Evolutionary conservation across 2,888 invertebrate genomes (phyloP), one percentile per base, ranked within the genome.

Genomic region (Erannis defoliaria): DNA sequence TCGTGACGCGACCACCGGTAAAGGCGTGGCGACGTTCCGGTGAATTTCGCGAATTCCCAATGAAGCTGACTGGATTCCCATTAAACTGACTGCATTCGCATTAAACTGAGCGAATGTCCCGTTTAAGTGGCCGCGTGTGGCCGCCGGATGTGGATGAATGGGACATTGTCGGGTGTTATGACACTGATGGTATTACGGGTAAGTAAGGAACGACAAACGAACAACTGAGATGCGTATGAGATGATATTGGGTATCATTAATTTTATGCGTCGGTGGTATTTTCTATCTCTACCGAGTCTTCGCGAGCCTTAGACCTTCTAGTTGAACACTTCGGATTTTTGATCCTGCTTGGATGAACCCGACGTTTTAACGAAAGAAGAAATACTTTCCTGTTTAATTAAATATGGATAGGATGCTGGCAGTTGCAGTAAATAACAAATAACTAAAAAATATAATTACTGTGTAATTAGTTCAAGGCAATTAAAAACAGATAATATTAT

Each of bases 111-210:
- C 63, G 80, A 82, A 75, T 82, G 83, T 88, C 82, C 80, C 79
- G 78, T 82, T 77, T 81, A 81, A 79, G 69, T 59, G 65, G 62
- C 43, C 75, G 84, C 82, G 88, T 88, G 89, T 89, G 89, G 89
- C 76, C 87, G 80, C 86, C 85, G 89, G 89, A 89, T 75, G 80
- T 60, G 54, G 37, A 70, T 79, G 76, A 79, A 80, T 76, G 77
- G 75, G 67, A 76, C 80, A 70, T 72, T 81, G 78, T 76, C 71
- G 58, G 57, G 55, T 60, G 60, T 68, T 73, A 66, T 64, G 64
- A 61, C 61, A 66, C 58, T 37, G 51, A 62, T 70, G 65, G 64
- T 63, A 45, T 45, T 51, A 51, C 38, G 40, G 40, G 18, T 40
- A 26, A 38, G 38, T 40, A 38, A 14, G 45, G 43, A 50, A 50